These are phyloP conservation scores for Serilophus lunatus DNA, from an alignment of 2,113 vertebrate genomes.

Conservation along the genomic window DNA sequence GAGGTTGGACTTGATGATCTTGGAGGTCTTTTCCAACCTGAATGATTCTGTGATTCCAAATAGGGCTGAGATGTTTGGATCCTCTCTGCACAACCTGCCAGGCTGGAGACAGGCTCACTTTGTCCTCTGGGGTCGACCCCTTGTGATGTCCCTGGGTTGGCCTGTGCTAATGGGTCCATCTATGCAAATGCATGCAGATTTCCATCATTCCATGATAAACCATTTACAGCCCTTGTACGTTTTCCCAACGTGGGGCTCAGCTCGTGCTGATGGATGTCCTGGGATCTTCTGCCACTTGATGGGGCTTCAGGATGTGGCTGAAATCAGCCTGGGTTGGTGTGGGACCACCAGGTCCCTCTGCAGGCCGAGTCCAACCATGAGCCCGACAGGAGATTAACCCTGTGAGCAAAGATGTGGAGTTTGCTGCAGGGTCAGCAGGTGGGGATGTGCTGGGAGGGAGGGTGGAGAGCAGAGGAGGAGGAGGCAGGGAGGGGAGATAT, in stretches of 20 bases:
- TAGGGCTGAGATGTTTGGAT: neutral
- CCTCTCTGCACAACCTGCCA: neutral
- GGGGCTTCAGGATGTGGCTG: neutral
- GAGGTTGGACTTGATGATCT: neutral
- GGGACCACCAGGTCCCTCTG: neutral
- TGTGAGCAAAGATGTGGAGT: neutral
- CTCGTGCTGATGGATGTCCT: neutral
- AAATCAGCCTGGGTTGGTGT: neutral
- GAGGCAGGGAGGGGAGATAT: neutral
- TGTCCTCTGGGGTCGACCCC: neutral
- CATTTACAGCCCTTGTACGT: too few species aligned
- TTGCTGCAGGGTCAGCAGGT: neutral
- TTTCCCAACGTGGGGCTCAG: neutral
- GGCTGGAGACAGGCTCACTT: neutral
- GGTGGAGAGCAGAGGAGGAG: neutral
- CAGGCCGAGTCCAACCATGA: too few species aligned
- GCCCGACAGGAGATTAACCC: neutral
- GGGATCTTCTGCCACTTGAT: neutral
- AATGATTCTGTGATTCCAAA: neutral
- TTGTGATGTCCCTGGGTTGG: neutral
- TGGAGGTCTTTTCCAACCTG: neutral
- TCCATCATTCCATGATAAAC: rapidly evolving
- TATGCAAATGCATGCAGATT: neutral
- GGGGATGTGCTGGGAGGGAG: neutral
- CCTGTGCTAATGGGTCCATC: neutral